Conservation (phyloP, 2,113 vertebrate species). For the Entomyzon cyanotis region DNA sequence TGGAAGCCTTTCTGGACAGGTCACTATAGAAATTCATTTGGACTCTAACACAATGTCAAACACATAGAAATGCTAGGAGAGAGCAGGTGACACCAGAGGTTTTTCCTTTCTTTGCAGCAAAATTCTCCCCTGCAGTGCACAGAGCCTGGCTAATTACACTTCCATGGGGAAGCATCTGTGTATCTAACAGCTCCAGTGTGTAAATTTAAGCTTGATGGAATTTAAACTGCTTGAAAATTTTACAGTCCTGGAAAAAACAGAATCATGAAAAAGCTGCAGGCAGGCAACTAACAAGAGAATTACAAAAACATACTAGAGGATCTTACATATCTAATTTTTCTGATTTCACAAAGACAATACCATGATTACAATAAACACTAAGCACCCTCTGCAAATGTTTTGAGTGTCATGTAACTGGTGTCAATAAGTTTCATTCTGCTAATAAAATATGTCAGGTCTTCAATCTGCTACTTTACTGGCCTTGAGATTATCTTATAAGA, state of each 20-base stretch:
- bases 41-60: not conserved
- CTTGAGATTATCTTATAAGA: conserved; percentile 6
- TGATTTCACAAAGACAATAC: not conserved
- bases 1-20: not conserved
- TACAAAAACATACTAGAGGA: not conserved
- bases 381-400: not conserved
- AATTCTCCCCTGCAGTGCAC: not conserved
- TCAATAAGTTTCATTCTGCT: not conserved
- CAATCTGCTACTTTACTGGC: not conserved
- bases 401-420: not conserved
- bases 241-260: not conserved
- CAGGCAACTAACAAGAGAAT: not conserved
- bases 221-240: not conserved
- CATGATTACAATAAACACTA: not conserved
- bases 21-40: not conserved
- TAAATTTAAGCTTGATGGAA: not conserved
- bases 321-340: not conserved
- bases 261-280: not conserved
- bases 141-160: not conserved
- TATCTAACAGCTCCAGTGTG: not conserved
- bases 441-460: not conserved
- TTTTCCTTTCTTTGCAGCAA: not conserved
- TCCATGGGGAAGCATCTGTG: not conserved
- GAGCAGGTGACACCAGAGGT: not conserved
- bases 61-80: not conserved